Evolutionary conservation across 2,888 invertebrate genomes (phyloP), one percentile per base, ranked within the genome.

Genomic region (Aphodius granarius): DNA sequence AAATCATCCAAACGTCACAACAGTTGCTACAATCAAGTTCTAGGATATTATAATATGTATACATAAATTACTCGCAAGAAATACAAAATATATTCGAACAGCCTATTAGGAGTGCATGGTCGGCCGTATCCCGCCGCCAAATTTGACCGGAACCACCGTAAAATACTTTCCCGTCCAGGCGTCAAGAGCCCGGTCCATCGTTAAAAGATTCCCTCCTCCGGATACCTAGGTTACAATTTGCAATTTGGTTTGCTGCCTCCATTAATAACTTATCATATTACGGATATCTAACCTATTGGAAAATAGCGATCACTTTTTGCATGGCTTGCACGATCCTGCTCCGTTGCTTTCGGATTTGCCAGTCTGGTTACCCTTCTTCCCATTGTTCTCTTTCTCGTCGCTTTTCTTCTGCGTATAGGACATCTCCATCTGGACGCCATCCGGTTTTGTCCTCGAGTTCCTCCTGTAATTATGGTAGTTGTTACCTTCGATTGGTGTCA

Each of bases 391-490:
- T 15, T 65, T 65, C 16, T 65, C 19, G 16, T 65, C 6, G 3
- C 19, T 15, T 65, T 65, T 65, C 65, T 65, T 65, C 21, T 68
- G n/a, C 6, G 72, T 75, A 63, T 19, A 91, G 0, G 93, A 92
- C 92, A 94, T 93, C 85, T 94, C 94, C 90, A 94, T 93, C 78
- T 93, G 93, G 19, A 95, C 92, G 0, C 92, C 92, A 78, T 92
- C 92, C n/a, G 91, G 89, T 16, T 91, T 88, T n/a, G 91, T 90
- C 43, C 92, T 85, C 0, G 93, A 93, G 85, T 93, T 93, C 73
- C 92, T 91, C 21, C 93, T 88, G 64, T 81, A 81, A 23, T 63
- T 76, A 20, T 76, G 76, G 75, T 84, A 84, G 5, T 83, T 84
- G 13, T 85, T 85, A 18, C 81, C 84, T 64, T 86, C 86, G 78